Base-by-base conservation (phyloP, 1,140 invertebrate genomes). In the Tenebrio molitor region DNA sequence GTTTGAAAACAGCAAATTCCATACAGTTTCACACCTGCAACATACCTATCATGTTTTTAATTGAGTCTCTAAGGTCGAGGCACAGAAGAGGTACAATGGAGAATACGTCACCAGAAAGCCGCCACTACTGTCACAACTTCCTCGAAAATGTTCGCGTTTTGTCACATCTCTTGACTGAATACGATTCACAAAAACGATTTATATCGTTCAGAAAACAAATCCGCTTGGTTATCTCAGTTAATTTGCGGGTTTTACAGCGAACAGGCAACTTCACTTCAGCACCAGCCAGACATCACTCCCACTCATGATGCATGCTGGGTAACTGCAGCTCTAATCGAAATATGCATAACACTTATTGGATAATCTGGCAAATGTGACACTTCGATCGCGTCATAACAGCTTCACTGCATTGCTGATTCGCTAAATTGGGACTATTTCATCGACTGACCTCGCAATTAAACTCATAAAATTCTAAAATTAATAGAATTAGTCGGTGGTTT, bases 281-380 rank as follows among this genome's bases (percentile, higher is more conserved):
- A 74, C 46, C 64, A 71, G 42, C 64, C 53, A 73, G 33, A 71
- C 69, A 76, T 76, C 72, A 76, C 74, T 76, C 74, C 74, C 74
- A 76, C 74, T 71, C 72, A 76, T 70, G 53, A 50, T 76, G 74
- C 72, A 74, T 76, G 68, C 67, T 71, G 74, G 74, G 74, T 74
- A 74, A 73, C 50, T 58, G 50, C 50, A 58, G 50, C 50, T 58
- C 23, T 50, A 29, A 58, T 58, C 50, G 50, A 58, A 58, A 58
- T 25, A 15, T 58, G 50, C 50, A 50, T 8, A 50, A 1, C 15
- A 50, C 15, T 50, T 21, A n/a, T n/a, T n/a, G n/a, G n/a, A n/a
- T 42, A 50, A 50, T 1, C 4, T 10, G 1, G 17, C 1, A 10
- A 10, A 21, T 50, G 6, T 7, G 8, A 6, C 16, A 19, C 44